Evolutionary conservation across 1,140 invertebrate species (phyloP), one percentile per base, ranked within the genome.

Genomic region (honey bee (Apis mellifera)): DNA sequence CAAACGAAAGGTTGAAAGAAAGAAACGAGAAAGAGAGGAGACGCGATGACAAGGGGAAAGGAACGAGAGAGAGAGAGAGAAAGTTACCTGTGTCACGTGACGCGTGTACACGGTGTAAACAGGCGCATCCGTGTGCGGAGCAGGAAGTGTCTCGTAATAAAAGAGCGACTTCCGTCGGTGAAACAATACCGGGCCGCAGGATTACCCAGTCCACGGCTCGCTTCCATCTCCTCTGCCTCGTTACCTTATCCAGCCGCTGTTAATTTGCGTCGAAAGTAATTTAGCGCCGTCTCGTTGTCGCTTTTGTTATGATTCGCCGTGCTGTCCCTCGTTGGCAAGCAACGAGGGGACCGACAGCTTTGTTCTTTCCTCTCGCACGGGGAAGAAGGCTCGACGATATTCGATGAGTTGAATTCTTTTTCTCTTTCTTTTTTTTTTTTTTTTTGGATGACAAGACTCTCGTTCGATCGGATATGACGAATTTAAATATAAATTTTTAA

Each of bases 91-190:
- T 77, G 77, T 84, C 82, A 64, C 73, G 78, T 82, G 74, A 57
- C 72, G 57, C 74, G 73, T 84, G 26, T 26, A 85, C 76, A 83
- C 71, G 84, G 75, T 78, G 87, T 86, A 86, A 89, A 86, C 87
- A 86, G 82, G 78, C 68, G 82, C 65, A 64, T 74, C 68, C 64
- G 76, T 70, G 84, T 77, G 81, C 84, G 75, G 84, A 84, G 77
- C 90, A 89, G 91, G 91, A 91, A 92, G 88, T 89, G 87, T 87
- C 86, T 86, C 87, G 86, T 91, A 90, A 92, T 91, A 91, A 92
- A 92, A 91, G 88, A 92, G 88, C 78, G 83, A 91, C 91, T 91
- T 92, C 90, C 91, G 91, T 87, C 72, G 64, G 88, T 91, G 90
- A 92, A 92, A 91, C 91, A 91, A 91, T 91, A 89, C 87, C 65